These are phyloP conservation scores for Coenonympha glycerion DNA, from an alignment of 2,888 invertebrate genomes.

Conservation along the genomic window DNA sequence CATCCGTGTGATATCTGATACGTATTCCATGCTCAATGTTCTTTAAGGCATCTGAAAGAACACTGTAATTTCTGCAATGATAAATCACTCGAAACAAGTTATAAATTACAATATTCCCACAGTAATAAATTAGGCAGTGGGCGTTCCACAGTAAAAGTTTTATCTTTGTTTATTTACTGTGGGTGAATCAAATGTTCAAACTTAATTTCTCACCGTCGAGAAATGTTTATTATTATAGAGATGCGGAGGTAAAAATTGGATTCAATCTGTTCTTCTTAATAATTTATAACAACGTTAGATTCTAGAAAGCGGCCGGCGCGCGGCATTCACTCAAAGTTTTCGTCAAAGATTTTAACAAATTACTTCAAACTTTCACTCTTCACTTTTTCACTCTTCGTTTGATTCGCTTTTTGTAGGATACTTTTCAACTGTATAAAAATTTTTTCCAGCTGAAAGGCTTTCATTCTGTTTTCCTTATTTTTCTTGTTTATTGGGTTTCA, in stretches of 20 bases:
- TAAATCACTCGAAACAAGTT: neutral
- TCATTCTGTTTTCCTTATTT: neutral
- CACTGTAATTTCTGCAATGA: too few species aligned
- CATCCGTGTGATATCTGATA: too few species aligned
- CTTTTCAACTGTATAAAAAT: neutral
- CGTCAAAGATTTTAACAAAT: neutral
- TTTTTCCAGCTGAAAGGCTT: neutral
- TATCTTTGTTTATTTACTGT: neutral
- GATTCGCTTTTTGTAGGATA: neutral
- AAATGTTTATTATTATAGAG: conserved; percentile 7
- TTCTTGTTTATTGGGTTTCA: neutral
- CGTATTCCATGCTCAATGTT: too few species aligned
- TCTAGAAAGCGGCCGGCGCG: neutral
- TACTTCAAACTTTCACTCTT: neutral
- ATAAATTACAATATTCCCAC: neutral
- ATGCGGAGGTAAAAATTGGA: neutral
- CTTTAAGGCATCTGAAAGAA: too few species aligned
- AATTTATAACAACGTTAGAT: neutral
- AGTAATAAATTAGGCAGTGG: neutral
- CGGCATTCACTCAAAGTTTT: too few species aligned
- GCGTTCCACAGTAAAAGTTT: neutral
- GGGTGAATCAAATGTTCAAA: neutral
- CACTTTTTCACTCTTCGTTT: neutral
- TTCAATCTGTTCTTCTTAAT: neutral
- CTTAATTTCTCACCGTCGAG: neutral